phyloP scores from a whole-genome alignment of 2,113 vertebrate species.

The Collichthys lucidus region DNA sequence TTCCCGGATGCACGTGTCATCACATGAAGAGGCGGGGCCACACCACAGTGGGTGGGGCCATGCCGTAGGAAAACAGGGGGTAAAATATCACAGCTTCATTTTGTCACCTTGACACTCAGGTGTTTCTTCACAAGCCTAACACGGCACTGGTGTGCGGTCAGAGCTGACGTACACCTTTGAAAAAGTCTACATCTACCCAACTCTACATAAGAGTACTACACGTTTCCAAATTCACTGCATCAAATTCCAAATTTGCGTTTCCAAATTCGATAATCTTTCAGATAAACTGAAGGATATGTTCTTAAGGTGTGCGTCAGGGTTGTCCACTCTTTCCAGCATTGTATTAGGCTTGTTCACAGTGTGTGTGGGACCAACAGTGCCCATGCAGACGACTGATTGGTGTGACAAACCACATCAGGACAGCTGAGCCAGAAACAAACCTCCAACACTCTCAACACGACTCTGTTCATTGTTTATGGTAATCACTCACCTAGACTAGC shows the following conservation, averaged over 20 bases:
- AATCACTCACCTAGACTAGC: too few relatives aligned
- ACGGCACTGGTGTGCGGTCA: conserved; percentile 47
- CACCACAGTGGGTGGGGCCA: conserved; percentile 69
- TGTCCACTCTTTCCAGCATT: conserved; percentile 53
- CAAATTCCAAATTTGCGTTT: neutral
- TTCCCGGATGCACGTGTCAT: conserved; percentile 54
- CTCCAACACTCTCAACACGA: conserved; percentile 4
- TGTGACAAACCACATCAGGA: conserved; percentile 39
- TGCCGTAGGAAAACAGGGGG: conserved; percentile 66
- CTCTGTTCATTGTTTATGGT: neutral
- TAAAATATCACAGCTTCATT: conserved; percentile 65
- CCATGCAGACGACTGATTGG: conserved; percentile 76
- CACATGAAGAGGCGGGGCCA: conserved; percentile 57
- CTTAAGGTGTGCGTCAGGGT: neutral
- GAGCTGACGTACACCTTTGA: neutral
- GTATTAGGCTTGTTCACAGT: conserved; percentile 44
- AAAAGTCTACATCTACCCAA: too few relatives aligned
- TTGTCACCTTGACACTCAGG: conserved; percentile 17
- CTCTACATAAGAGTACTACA: too few relatives aligned
- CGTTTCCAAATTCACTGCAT: neutral
- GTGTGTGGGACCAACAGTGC: conserved; percentile 39
- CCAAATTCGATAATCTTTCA: neutral
- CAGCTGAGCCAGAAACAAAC: conserved; percentile 60
- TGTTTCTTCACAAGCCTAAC: conserved; percentile 21
- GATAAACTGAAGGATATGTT: neutral